Evolutionary conservation across 1,140 invertebrate species (phyloP), one percentile per base, ranked within the genome.

Genomic region (Trypoxylus dichotomus): DNA sequence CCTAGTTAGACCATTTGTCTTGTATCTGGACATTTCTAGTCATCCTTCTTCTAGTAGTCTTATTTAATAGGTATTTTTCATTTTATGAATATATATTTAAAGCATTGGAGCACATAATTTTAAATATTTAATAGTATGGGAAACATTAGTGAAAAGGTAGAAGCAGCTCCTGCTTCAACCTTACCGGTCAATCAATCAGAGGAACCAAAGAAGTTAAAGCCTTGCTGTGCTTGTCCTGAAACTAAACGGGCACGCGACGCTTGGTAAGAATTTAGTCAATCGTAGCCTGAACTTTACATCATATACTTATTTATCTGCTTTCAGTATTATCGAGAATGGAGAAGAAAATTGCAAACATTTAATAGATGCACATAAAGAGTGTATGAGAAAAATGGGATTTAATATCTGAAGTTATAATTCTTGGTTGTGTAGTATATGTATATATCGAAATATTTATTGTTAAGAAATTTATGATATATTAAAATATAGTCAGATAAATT

Each of bases 161-260:
- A 86, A 79, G 79, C 83, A 21, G 84, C 82, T 1, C 81, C 85
- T 1, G 82, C 84, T 74, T 85, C 83, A 58, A 32, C 71, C 19
- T 68, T 72, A 8, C 41, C 78, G 29, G 10, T 42, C n/a, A 78
- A 77, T 7, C 76, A 71, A 10, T 83, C 83, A 15, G 87, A 89
- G 79, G 90, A 89, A 76, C 91, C 91, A 10, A 91, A 91, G 68
- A 96, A 96, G 86, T 88, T 95, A 74, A 99, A 98, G 87, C 94
- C 98, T 19, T 99, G 97, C 84, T 99, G 98, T 89, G 97, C 97
- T 71, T 99, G 98, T 89, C 97, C 97, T 0, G 97, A 99, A 89
- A 99, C 97, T 0, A 98, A 97, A 87, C 92, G 92, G 88, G 91
- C 88, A 27, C 89, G 97, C 83, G 97, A 99, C 89, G 90, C 92